phyloP scores from a whole-genome alignment of 1,140 invertebrate species.

The Danaus melanippus region DNA sequence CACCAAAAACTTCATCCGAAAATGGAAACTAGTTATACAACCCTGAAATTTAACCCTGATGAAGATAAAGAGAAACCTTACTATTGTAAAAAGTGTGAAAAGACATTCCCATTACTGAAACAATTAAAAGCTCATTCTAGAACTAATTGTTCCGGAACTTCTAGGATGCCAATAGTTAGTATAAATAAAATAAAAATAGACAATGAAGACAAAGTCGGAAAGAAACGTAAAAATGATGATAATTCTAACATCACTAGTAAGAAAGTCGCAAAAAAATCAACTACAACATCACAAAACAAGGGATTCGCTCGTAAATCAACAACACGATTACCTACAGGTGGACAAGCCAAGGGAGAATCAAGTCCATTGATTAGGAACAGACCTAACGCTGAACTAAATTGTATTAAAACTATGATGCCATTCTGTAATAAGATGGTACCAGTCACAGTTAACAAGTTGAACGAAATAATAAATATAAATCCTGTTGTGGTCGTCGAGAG shows the following conservation, averaged over 20 bases:
- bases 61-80: slow-evolving; percentile 7
- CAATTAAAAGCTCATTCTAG: slow-evolving; percentile 33
- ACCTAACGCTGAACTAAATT: slow-evolving; percentile 18
- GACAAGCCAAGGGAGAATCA: slow-evolving; percentile 7
- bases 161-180: not conserved
- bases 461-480: slow-evolving; percentile 35
- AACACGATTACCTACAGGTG: slow-evolving; percentile 35
- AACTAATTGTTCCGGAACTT: slow-evolving; percentile 4
- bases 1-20: slow-evolving; percentile 25
- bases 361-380: slow-evolving; percentile 42
- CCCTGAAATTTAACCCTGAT: slow-evolving; percentile 24
- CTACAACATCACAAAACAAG: slow-evolving; percentile 36
- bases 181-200: slow-evolving; percentile 5
- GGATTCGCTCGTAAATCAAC: slow-evolving; percentile 51
- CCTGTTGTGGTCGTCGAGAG: slow-evolving; percentile 35
- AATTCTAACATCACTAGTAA: slow-evolving; percentile 14
- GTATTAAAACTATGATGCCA: slow-evolving; percentile 38
- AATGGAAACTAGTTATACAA: slow-evolving; percentile 25
- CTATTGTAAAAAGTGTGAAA: slow-evolving; percentile 27
- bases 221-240: slow-evolving; percentile 21
- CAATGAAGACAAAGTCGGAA: slow-evolving; percentile 3
- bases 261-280: slow-evolving; percentile 48
- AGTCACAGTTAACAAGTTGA: slow-evolving; percentile 35
- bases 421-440: slow-evolving; percentile 37
- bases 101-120: slow-evolving; percentile 23